Evolutionary conservation across 2,888 invertebrate species (phyloP), one percentile per base, ranked within the genome.

Genomic region (Acleris literana): DNA sequence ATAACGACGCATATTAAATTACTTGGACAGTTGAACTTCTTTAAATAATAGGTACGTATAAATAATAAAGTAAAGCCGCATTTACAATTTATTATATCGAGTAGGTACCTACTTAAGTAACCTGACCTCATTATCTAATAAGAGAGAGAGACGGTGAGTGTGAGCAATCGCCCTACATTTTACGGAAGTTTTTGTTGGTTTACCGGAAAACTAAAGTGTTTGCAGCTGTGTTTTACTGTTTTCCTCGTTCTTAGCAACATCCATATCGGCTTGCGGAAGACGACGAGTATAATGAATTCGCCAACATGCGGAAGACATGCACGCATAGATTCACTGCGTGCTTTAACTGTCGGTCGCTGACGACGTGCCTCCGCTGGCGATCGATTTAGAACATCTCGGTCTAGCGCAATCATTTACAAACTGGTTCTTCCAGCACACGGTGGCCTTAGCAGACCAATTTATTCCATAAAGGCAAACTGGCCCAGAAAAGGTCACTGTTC

Each of bases 361-460:
- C 70, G 70, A 70, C 70, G 63, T 68, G 70, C 58, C 62, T 69
- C 54, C 69, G 69, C 64, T 54, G 71, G 69, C 69, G 78, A 78
- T 79, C 64, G 74, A 82, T 78, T 79, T 79, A 83, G 80, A 82
- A 80, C 80, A 78, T 79, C 77, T 68, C 70, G 69, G 66, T 70
- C 70, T 68, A 68, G 72, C 65, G 69, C 71, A 64, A 64, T 73
- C 69, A 75, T 76, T 74, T 73, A 76, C 71, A 73, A 73, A 74
- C 73, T 69, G 68, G 71, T 70, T 70, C 69, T 63, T 69, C 62
- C 68, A 72, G 74, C 77, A 81, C 80, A 75, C 71, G 85, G 81
- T 83, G 84, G 74, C 87, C 87, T 87, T 83, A 82, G 57, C 71
- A 65, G 69, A 70, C 71, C 78, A 81, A 81, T 86, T 87, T 84